These are phyloP conservation scores for Deroptyus accipitrinus DNA, from an alignment of 2,113 vertebrate species.

Conservation along the genomic window DNA sequence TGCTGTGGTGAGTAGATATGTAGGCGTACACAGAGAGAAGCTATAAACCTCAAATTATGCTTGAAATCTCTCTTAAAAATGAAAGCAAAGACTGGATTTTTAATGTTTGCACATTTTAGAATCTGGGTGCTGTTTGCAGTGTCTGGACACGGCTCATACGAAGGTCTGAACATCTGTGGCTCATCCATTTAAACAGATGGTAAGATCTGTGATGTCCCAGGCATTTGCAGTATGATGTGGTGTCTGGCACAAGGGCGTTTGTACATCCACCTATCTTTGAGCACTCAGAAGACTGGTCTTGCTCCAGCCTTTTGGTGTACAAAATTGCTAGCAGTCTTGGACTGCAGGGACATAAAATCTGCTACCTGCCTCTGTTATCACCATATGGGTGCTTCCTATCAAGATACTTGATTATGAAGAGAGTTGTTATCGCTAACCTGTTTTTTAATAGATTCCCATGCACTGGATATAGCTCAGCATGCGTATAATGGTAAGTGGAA, in stretches of 20 bases:
- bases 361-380: not conserved
- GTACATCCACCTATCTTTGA: not conserved
- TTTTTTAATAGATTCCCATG: not conserved
- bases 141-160: not conserved
- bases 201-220: slow-evolving; percentile 19
- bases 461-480: not conserved
- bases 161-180: slow-evolving; percentile 34
- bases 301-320: not conserved
- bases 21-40: too few species aligned
- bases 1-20: too few species aligned
- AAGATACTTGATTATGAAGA: not conserved
- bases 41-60: not conserved
- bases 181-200: slow-evolving; percentile 36
- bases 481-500: not conserved
- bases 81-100: not conserved
- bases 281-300: not conserved
- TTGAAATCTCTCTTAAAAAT: not conserved
- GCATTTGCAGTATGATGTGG: not conserved
- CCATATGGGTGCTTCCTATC: not conserved
- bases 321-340: not conserved
- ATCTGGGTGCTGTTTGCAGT: not conserved
- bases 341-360: not conserved
- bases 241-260: not conserved
- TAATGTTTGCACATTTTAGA: not conserved
- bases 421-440: not conserved